Evolutionary conservation across 2,888 invertebrate genomes (phyloP).

Genomic region (Mallateleia sp.): DNA sequence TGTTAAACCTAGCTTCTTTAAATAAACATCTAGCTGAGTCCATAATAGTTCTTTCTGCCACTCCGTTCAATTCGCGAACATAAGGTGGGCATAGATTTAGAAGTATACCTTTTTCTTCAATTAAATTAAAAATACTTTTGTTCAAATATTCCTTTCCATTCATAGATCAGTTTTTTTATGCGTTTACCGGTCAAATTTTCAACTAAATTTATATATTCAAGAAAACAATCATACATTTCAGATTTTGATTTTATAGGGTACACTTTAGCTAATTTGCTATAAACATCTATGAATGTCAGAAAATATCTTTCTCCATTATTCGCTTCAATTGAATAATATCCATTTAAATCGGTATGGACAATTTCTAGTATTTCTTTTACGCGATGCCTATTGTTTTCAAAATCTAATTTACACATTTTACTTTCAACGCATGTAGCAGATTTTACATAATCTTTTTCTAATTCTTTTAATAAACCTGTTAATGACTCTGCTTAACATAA

Average conservation of each 20-base stretch:
- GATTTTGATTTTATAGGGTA: slow-evolving; percentile 33
- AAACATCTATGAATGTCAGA: slow-evolving; percentile 42
- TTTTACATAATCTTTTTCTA: slow-evolving; percentile 30
- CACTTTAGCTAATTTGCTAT: slow-evolving; percentile 38
- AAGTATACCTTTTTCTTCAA: slow-evolving; percentile 37
- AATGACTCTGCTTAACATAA: too few species aligned
- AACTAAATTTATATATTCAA: slow-evolving; percentile 32
- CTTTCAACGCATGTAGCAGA: slow-evolving; percentile 25
- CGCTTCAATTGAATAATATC: slow-evolving; percentile 31
- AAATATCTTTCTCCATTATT: slow-evolving; percentile 49
- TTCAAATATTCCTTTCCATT: slow-evolving; percentile 33
- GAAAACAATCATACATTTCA: slow-evolving; percentile 11
- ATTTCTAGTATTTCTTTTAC: not conserved
- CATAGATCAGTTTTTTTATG: slow-evolving; percentile 47
- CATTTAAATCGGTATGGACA: slow-evolving; percentile 7
- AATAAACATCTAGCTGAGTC: slow-evolving; percentile 39
- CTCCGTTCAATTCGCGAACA: not conserved
- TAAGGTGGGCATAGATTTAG: slow-evolving; percentile 29
- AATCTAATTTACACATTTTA: not conserved
- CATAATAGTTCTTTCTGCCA: slow-evolving; percentile 37
- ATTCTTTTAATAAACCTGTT: slow-evolving; percentile 15
- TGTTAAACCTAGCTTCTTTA: slow-evolving; percentile 46
- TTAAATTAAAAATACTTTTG: slow-evolving; percentile 13
- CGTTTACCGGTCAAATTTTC: slow-evolving; percentile 30
- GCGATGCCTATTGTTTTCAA: slow-evolving; percentile 8